A percentile compares a stretch with the other conserved stretches of the same genome.
phyloP scores from a whole-genome alignment of 2,888 invertebrate genomes.

The Barypeithes pellucidus region DNA sequence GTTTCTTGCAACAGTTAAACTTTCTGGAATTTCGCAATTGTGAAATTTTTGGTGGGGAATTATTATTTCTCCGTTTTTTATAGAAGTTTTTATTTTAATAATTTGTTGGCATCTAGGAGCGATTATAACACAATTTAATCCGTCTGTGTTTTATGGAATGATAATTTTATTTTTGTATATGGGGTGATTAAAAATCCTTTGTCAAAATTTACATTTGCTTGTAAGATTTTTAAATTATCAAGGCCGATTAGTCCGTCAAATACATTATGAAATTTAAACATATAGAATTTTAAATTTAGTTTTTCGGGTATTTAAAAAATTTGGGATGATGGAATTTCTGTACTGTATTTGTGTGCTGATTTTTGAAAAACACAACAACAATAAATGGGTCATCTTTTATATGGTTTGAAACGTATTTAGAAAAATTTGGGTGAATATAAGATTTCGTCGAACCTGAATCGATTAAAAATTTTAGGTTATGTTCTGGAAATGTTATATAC shows the following conservation, averaged over 20 bases:
- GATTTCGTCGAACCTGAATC: no score
- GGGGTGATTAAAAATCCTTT: no score
- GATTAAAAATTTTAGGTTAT: no score
- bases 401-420: background rate
- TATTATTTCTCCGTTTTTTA: constrained; percentile 49
- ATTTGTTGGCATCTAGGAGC: constrained; percentile 41
- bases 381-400: no score
- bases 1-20: constrained; percentile 41
- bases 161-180: no score
- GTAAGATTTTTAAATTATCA: no score
- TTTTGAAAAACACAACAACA: no score
- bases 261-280: constrained; percentile 33
- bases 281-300: constrained; percentile 25
- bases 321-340: no score
- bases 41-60: constrained; percentile 47
- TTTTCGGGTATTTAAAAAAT: constrained; percentile 24
- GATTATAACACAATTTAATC: constrained; percentile 41
- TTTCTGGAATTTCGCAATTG: constrained; percentile 50
- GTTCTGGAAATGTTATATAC: no score
- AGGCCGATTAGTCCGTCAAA: constrained; percentile 28
- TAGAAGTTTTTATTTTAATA: constrained; percentile 44
- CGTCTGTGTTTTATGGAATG: constrained; percentile 33
- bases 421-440: no score
- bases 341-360: no score
- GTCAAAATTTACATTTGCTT: no score